Evolutionary conservation across 2,797 vertebrate species (phyloP), one percentile per base, ranked within the genome.

Genomic region (Podargus strigoides): DNA sequence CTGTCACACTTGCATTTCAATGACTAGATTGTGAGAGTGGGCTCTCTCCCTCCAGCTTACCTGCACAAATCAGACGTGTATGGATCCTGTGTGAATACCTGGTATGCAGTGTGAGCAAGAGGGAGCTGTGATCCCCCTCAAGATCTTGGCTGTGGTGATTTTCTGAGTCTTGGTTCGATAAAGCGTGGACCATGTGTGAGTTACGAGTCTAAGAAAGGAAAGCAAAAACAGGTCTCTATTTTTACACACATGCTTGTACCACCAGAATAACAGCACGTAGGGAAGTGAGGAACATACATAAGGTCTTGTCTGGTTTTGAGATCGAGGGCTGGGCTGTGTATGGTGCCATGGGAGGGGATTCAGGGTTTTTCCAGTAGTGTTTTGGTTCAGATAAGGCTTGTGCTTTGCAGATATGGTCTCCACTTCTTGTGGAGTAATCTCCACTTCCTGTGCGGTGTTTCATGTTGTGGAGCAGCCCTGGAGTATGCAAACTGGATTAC

Each of bases 341-440:
- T 1, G 52, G 58, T 53, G 86, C 30, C 32, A 46, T 69, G 62
- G 79, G 58, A 78, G 37, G 62, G 28, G 32, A 44, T 37, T 82
- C 55, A 73, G 59, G 73, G 62, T 62, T 75, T 90, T 68, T n/a
- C 62, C 73, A 50, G 36, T 10, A 74, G 14, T 55, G 21, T 79
- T 86, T 63, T 55, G 70, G 21, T 86, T 46, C 27, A 62, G 79
- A 41, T 94, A 73, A 91, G 34, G 59, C 39, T n/a, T 86, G 50
- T 72, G 70, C 70, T 93, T 95, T 84, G 80, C 56, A 90, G 77
- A 66, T 86, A 49, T 36, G 50, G 46, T 81, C 62, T 84, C 50
- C 13, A 3, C 24, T n/a, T 44, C 34, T 62, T 82, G 60, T 12
- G 53, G 44, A 89, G 42, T 89, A 53, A 55, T 50, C 58, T 75